Evolutionary conservation across 2,888 invertebrate species (phyloP).

Genomic region (Linnaemya vulpina): DNA sequence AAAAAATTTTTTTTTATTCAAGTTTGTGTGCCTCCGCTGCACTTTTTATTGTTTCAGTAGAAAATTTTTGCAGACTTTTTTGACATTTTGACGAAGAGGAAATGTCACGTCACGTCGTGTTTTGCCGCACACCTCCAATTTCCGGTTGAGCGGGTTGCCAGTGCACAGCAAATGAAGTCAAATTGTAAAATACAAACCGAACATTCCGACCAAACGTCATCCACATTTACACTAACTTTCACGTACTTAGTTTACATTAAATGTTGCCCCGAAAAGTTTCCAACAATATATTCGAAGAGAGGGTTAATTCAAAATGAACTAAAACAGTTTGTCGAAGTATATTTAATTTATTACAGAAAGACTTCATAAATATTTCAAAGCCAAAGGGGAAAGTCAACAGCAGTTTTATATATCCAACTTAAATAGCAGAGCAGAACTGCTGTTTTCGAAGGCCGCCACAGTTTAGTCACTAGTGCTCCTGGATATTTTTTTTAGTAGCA

Average conservation of each 20-base stretch:
- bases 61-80: conserved; percentile 71
- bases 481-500: too few relatives aligned
- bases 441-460: too few relatives aligned
- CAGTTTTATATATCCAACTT: too few relatives aligned
- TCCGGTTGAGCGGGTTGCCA: conserved; percentile 77
- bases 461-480: too few relatives aligned
- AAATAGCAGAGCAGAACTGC: too few relatives aligned
- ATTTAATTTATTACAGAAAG: background rate
- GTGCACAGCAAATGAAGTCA: conserved; percentile 72
- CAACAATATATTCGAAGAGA: conserved; percentile 43
- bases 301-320: background rate
- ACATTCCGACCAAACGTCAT: conserved; percentile 71
- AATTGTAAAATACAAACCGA: conserved; percentile 72
- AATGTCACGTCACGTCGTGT: conserved; percentile 84
- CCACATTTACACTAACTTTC: conserved; percentile 72
- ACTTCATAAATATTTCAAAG: too few relatives aligned
- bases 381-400: too few relatives aligned
- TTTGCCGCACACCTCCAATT: conserved; percentile 84
- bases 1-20: conserved; percentile 70
- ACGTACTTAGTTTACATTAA: conserved; percentile 65
- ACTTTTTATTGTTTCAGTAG: conserved; percentile 70
- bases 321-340: background rate
- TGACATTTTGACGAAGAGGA: conserved; percentile 83
- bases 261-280: conserved; percentile 54
- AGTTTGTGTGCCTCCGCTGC: conserved; percentile 61